Conservation (phyloP, 1,140 invertebrate species). For the Meloidogyne exigua region DNA sequence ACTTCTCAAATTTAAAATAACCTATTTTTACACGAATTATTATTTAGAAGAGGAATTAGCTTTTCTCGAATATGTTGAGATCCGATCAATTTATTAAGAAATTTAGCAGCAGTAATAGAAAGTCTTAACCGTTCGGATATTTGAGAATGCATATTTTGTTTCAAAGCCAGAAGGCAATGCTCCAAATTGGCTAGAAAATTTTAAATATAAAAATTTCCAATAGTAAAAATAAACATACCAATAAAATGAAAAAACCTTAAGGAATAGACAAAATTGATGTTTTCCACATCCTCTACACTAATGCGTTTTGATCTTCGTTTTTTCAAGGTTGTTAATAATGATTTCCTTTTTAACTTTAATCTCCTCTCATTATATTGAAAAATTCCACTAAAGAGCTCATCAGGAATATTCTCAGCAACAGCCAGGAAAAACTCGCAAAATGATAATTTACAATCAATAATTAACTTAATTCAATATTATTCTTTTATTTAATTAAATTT, state of each 20-base stretch:
- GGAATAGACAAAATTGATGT: not conserved
- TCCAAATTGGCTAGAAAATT: slow-evolving; percentile 11
- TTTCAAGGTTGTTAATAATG: not conserved
- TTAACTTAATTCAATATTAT: not conserved
- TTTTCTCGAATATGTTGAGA: not conserved
- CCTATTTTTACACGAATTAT: not conserved
- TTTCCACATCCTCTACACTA: not conserved
- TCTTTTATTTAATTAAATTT: too few species aligned
- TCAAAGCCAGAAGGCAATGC: not conserved
- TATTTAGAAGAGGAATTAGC: not conserved
- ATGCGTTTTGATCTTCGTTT: not conserved
- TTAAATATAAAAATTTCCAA: too few species aligned
- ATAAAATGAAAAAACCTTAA: too few species aligned
- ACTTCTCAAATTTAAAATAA: not conserved
- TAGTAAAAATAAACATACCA: too few species aligned
- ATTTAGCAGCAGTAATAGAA: slow-evolving; percentile 8
- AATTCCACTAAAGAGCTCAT: slow-evolving; percentile 1
- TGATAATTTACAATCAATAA: not conserved
- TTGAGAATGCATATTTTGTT: not conserved
- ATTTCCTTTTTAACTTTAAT: not conserved
- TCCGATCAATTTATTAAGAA: not conserved
- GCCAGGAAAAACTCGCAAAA: slow-evolving; percentile 13
- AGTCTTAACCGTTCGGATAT: not conserved
- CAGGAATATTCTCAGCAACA: not conserved
- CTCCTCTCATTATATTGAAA: not conserved